phyloP scores from a whole-genome alignment of 1,140 invertebrate species.

The Calliphora vicina region DNA sequence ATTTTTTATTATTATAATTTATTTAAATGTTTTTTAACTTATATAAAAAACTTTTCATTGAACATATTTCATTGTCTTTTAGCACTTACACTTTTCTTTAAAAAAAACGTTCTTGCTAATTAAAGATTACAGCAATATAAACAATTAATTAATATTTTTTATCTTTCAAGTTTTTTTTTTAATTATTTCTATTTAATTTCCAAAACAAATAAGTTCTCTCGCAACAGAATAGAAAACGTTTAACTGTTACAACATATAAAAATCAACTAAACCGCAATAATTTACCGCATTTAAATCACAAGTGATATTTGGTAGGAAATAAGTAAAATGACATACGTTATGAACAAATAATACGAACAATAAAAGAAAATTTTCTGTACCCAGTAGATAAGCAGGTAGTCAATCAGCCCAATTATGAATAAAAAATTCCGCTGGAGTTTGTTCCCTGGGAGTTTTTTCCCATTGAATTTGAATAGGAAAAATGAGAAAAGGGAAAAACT shows the following conservation, averaged over 20 bases:
- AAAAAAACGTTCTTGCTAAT: neutral
- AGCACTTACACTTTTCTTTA: neutral
- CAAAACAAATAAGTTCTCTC: neutral
- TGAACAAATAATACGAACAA: neutral
- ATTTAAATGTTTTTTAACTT: too few species aligned
- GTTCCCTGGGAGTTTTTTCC: too few species aligned
- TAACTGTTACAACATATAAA: constrained; percentile 55
- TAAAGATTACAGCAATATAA: neutral
- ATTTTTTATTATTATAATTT: too few species aligned
- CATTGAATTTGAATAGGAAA: too few species aligned
- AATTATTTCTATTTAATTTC: neutral
- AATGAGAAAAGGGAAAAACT: too few species aligned
- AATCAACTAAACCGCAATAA: constrained; percentile 49
- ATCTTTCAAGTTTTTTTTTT: neutral
- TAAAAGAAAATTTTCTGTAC: neutral
- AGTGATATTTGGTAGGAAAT: neutral
- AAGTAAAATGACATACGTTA: neutral
- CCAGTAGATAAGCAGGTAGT: too few species aligned
- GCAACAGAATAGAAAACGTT: neutral
- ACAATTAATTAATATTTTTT: too few species aligned
- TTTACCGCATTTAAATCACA: constrained; percentile 3
- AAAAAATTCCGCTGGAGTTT: too few species aligned
- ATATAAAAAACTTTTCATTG: too few species aligned
- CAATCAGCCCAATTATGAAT: too few species aligned
- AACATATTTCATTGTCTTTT: neutral